Evolutionary conservation across 2,797 vertebrate species (phyloP), one percentile per base, ranked within the genome.

Genomic region (Aldrovandia affinis): DNA sequence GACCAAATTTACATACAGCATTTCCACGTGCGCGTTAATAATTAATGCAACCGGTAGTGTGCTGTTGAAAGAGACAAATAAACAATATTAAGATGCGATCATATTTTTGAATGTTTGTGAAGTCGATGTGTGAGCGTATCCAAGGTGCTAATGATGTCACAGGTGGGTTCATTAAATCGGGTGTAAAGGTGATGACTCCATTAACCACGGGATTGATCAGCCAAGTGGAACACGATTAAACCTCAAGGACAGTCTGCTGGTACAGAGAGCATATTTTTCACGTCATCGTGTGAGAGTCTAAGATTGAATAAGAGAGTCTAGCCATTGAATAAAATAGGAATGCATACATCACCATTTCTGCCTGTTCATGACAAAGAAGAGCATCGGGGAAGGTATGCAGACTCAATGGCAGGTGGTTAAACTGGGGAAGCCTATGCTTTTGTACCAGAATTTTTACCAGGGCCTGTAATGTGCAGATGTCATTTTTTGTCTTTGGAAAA

Each of bases 121-220:
- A 25, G 42, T 77, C 42, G 80, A 84, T 79, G 70, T 78, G 68
- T 18, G 87, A 86, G 33, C 28, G 47, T 82, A 25, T 20, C 61
- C 33, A 2, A 61, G 14, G 81, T 84, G 83, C 86, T 86, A 86
- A 85, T 33, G 12, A 54, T 91, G 91, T 90, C 92, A 92, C 92
- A 92, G 92, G 89, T 92, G 92, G 88, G 86, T 89, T 91, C 87
- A 91, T 92, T 87, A 92, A 83, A 87, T 87, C 86, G 86, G 87
- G 87, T 52, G 55, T 88, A 88, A 90, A 91, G 88, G 89, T 90
- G 90, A 89, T 83, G 79, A 89, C 86, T 87, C 88, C 91, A 91
- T 93, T 92, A 89, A 89, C 84, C 89, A 81, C 8, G 79, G 88
- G 87, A 86, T 88, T 79, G 87, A 88, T 89, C 88, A 87, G 88